Evolutionary conservation across 2,113 vertebrate species (phyloP), one percentile per base, ranked within the genome.

Genomic region (Terrapene triunguis): DNA sequence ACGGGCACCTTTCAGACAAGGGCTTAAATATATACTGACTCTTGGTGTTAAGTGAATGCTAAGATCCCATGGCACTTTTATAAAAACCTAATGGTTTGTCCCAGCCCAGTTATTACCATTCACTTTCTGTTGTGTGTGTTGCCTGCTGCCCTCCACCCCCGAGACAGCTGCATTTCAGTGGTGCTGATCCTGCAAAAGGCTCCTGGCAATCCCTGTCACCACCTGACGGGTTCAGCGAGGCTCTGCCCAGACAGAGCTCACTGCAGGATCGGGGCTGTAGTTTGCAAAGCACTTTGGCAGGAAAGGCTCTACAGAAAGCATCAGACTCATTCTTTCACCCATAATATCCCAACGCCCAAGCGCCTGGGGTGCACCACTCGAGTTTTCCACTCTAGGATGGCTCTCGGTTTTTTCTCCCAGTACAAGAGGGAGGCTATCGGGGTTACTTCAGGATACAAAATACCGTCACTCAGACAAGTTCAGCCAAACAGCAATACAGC

Each of bases 401-500:
- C 17, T 10, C 17, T 80, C 1, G 4, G 0, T 17, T 32, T 80
- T 72, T 8, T 5, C n/a, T 72, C 19, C n/a, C 29, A 19, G 48
- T 24, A 27, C 72, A 44, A 76, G 72, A 42, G 12, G 24, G 22
- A 76, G 42, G 72, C 24, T 27, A 4, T 47, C 5, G 9, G 65
- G 38, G 35, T 27, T 78, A 24, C 74, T 27, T 16, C 74, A 78
- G 42, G 38, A 78, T 8, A 29, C 19, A 76, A 76, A 44, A 47
- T 13, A 76, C 25, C 12, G 0, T 25, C 42, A 44, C 38, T 14
- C 24, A 78, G n/a, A 4, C 51, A 5, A 25, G 57, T 29, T 53
- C 57, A 80, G 24, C 38, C 0, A 0, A 48, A 22, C 8, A 72
- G 65, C n/a, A 35, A 72, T 38, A 72, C 42, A 1, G 27, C 6